These are phyloP conservation scores for Nasalis larvatus DNA, from an alignment of 2,113 vertebrate species.

Conservation along the genomic window DNA sequence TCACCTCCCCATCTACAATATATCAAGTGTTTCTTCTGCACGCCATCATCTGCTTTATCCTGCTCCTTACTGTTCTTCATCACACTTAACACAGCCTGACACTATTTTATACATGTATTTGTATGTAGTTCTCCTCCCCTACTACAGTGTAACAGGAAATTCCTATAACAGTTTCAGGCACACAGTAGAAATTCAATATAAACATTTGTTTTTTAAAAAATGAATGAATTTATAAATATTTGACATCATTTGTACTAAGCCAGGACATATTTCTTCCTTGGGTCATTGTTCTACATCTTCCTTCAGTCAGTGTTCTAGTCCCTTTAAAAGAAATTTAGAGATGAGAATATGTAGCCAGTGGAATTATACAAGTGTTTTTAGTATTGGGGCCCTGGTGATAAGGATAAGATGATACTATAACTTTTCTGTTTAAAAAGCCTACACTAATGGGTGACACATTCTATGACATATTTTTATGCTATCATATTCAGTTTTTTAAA, in stretches of 20 bases:
- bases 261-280: constrained; percentile 4
- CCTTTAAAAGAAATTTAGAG: not conserved
- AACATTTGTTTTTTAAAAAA: not conserved
- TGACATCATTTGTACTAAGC: not conserved
- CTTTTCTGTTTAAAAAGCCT: constrained; percentile 31
- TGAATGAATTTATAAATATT: not conserved
- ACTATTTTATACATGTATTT: not conserved
- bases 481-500: constrained; percentile 37
- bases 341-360: not conserved
- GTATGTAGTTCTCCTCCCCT: not conserved
- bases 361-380: not conserved
- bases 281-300: not conserved
- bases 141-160: not conserved
- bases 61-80: not conserved
- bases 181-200: not conserved
- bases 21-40: not conserved
- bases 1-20: not conserved
- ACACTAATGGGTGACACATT: not conserved
- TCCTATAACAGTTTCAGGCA: not conserved
- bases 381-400: not conserved
- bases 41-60: not conserved
- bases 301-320: not conserved
- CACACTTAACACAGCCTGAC: not conserved
- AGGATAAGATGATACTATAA: not conserved
- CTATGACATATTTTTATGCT: constrained; percentile 12